Evolutionary conservation across 2,797 vertebrate species (phyloP).

Genomic region (Linurgus olivaceus): DNA sequence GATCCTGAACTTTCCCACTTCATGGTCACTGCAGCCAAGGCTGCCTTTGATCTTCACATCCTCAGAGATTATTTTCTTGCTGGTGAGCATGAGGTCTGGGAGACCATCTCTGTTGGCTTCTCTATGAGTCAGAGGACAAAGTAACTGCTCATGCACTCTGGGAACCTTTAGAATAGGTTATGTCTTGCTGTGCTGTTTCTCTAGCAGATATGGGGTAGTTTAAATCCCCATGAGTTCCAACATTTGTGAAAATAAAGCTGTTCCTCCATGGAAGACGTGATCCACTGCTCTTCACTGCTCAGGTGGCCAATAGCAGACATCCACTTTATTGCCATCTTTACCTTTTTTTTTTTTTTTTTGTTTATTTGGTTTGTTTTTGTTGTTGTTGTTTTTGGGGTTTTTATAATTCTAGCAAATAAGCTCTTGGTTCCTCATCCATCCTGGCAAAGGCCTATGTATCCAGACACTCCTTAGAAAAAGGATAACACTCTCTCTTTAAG

Average conservation of each 20-base stretch:
- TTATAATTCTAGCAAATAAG: neutral
- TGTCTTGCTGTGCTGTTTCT: neutral
- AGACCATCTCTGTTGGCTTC: fast-evolving
- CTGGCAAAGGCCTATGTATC: neutral
- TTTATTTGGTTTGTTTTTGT: too few species aligned
- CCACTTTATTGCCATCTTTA: neutral
- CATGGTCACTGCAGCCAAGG: neutral
- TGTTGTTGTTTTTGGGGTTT: neutral
- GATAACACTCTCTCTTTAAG: neutral
- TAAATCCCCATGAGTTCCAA: fast-evolving
- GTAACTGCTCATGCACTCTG: neutral
- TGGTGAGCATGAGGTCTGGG: neutral
- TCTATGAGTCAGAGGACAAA: neutral
- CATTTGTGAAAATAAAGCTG: neutral
- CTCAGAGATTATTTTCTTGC: neutral
- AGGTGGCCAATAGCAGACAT: neutral
- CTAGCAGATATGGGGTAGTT: neutral
- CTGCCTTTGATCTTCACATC: neutral
- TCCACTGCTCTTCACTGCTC: neutral
- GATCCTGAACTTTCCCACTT: neutral
- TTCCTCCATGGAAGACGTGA: neutral
- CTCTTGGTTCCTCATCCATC: neutral
- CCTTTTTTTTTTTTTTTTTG: neutral
- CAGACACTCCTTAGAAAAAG: neutral
- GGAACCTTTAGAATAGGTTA: neutral